Base-by-base conservation (phyloP, 2,888 invertebrate species). In the Margaritifera margaritifera region DNA sequence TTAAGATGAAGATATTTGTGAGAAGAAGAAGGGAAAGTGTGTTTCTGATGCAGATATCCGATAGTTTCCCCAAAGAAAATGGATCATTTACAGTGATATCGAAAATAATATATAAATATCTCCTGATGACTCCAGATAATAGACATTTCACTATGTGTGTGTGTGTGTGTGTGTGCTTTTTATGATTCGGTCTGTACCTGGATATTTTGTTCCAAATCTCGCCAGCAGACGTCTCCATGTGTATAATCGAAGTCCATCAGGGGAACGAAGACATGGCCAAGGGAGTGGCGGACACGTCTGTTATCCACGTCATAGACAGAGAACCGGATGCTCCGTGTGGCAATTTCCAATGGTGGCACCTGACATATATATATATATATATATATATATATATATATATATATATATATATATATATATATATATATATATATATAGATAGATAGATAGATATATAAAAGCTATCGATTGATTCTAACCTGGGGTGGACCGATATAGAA, bases 261-360 rank as follows among this genome's bases (percentile, higher is more conserved):
- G 1, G 84, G 81, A 31, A 89, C 79, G 24, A 87, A 75, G 61
- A 87, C 86, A 78, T 90, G 89, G 59, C 90, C 90, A 1, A 90
- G 79, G 2, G 87, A 84, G 70, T 88, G 87, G 55, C 89, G 87
- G 24, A 90, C 75, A 6, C 88, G 85, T 51, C 88, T 81, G 64
- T 82, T 85, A 78, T 90, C 90, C 19, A 89, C 86, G 77, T 89
- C 90, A 77, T 89, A 90, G 19, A 90, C 86, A 15, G 88, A 88
- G 58, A 90, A 82, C 42, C 87, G 79, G 24, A 89, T 68, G 20
- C 80, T 85, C 15, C 84, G 74, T 42, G 80, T 79, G 15, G 78
- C 64, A 89, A 86, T 53, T 6, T 84, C 80, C 8, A 75, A 73
- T 24, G 77, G 27, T 19, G 74, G 24, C 1, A 86, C 80, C 87